Base-by-base conservation (phyloP, 2,113 vertebrate genomes). In the Seriola dumerili region DNA sequence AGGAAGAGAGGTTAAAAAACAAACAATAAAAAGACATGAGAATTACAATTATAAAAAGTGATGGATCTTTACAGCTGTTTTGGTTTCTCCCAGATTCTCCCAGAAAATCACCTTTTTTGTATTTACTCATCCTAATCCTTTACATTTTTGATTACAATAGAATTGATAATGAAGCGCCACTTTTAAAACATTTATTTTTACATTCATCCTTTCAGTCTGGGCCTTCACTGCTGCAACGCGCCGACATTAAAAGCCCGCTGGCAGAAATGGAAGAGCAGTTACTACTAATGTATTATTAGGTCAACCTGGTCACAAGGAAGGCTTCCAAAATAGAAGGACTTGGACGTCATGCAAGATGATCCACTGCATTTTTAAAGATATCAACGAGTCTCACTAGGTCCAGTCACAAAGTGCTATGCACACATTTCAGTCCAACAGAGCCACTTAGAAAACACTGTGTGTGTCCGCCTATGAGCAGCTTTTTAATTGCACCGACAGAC, bases 241-340 rank as follows among this genome's bases (percentile, higher is more conserved):
- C 25, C 0, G 3, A 59, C 5, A 69, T 34, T 66, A 68, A 74
- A 84, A 54, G 16, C 52, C 57, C 44, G 52, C 76, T 21, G 64
- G 52, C 59, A 64, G 13, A 84, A 48, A 42, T 42, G 34, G 57
- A 83, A 25, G 11, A 58, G 46, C 2, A 25, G 42, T 62, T 40
- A 52, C 85, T 81, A 63, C 66, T 76, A 23, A 85, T 38, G 65
- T 81, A 86, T 88, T 72, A 88, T 85, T 62, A 82, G 81, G 77
- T 32, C 83, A 61, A 73, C 78, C 8, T 50, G 70, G 85, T 82
- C 87, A 88, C 86, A 72, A 66, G 81, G 77, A 81, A 1, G 50
- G 64, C 4, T 76, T 89, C 76, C 59, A 83, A 89, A 93, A 91
- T 87, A 89, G 87, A 80, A 75, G 25, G 75, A 75, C 38, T 71